Percentiles rank a stretch among this genome's conserved stretches.
phyloP scores from a whole-genome alignment of 2,888 invertebrate genomes.

The Trachelus iudaicus region DNA sequence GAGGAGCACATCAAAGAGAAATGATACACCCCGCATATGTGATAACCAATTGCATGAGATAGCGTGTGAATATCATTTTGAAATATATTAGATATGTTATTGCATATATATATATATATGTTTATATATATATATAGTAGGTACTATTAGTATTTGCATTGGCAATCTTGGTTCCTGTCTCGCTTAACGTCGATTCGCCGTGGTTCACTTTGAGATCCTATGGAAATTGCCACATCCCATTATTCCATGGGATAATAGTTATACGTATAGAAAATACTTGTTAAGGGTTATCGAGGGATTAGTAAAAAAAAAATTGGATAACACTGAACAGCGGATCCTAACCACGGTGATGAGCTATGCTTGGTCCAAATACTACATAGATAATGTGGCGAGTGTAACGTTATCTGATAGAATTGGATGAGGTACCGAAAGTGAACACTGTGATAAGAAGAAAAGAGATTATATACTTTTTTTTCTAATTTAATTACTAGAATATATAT shows the following conservation, averaged over 20 bases:
- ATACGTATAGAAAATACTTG: background rate
- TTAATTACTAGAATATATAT: background rate
- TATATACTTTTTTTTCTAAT: background rate
- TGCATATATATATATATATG: background rate
- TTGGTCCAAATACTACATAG: conserved; percentile 40
- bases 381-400: background rate
- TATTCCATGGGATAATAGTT: background rate
- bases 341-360: conserved; percentile 50
- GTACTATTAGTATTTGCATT: conserved; percentile 36
- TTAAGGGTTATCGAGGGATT: conserved; percentile 17
- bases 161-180: conserved; percentile 64
- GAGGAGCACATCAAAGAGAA: background rate
- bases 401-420: background rate
- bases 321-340: conserved; percentile 11
- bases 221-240: background rate
- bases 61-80: background rate
- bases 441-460: background rate
- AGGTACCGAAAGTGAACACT: background rate
- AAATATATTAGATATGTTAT: background rate
- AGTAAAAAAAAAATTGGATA: background rate
- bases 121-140: background rate
- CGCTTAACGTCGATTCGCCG: conserved; percentile 56
- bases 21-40: background rate
- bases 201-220: conserved; percentile 45
- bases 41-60: background rate